Percentiles rank a stretch among this genome's conserved stretches.
Conservation (phyloP, 2,888 invertebrate species). For the Hypsopygia costalis region DNA sequence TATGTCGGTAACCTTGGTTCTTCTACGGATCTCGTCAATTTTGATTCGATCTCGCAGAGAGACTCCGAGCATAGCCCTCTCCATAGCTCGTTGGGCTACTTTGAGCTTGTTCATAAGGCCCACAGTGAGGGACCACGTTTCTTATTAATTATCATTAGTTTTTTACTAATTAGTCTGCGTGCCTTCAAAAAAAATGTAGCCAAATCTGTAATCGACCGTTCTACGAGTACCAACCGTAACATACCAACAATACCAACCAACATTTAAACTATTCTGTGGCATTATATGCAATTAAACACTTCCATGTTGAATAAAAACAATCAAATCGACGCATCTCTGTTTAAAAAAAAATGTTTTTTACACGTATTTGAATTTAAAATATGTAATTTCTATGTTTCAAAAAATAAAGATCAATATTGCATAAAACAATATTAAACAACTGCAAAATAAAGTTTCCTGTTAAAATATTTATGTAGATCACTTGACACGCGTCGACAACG, state of each 20-base stretch:
- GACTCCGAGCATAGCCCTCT: no score
- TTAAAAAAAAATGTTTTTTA: slow-evolving; percentile 26
- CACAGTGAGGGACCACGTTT: no score
- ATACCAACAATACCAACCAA: slow-evolving; percentile 3
- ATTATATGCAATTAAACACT: slow-evolving; percentile 68
- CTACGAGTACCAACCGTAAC: background rate
- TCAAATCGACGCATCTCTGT: slow-evolving; percentile 56
- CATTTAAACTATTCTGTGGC: slow-evolving; percentile 39
- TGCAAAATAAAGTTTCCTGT: slow-evolving; percentile 14
- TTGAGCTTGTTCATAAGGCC: no score
- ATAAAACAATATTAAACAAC: slow-evolving; percentile 3
- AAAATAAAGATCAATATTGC: slow-evolving; percentile 24
- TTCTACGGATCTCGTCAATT: no score
- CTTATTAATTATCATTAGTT: no score
- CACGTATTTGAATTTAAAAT: slow-evolving; percentile 13
- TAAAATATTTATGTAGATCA: slow-evolving; percentile 34
- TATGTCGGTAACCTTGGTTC: no score
- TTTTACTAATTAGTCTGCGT: no score
- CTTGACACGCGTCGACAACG: slow-evolving; percentile 55
- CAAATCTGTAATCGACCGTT: no score
- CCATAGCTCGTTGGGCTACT: no score
- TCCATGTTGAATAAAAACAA: slow-evolving; percentile 71
- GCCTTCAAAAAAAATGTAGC: no score
- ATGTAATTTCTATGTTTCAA: slow-evolving; percentile 8
- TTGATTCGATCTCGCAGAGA: no score